These are phyloP conservation scores for Gallinago paraguaiae DNA, from an alignment of 2,113 vertebrate genomes.

Conservation along the genomic window DNA sequence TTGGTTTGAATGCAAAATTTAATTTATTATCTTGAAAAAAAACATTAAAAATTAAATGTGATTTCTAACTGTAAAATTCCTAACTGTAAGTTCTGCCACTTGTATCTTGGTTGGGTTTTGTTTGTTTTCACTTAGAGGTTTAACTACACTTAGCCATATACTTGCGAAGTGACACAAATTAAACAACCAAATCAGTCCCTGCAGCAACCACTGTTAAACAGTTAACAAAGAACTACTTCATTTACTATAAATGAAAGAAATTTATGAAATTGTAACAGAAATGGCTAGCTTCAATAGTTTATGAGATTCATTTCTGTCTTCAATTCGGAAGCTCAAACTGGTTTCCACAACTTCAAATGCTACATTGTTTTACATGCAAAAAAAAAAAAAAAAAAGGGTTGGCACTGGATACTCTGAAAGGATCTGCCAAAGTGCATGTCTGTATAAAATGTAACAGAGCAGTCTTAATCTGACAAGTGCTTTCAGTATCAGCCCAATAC, in stretches of 20 bases:
- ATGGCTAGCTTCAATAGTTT: not conserved
- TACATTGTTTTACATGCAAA: not conserved
- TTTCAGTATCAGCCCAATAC: not conserved
- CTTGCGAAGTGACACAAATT: not conserved
- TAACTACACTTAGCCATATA: not conserved
- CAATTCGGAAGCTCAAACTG: not conserved
- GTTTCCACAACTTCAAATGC: not conserved
- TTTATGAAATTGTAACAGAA: not conserved
- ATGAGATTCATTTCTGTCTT: not conserved
- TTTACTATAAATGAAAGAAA: not conserved
- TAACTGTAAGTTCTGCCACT: not conserved
- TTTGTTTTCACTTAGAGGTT: not conserved
- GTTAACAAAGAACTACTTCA: not conserved
- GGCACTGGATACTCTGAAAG: not conserved
- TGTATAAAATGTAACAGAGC: not conserved
- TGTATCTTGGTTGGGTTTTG: not conserved
- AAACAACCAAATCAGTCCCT: not conserved
- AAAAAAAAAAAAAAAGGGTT: no score
- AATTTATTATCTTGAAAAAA: not conserved
- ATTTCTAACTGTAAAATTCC: not conserved
- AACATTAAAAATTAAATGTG: not conserved
- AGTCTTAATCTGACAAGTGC: not conserved
- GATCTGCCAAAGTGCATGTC: not conserved
- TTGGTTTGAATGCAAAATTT: not conserved
- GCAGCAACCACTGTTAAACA: not conserved